Conservation (phyloP, 2,888 invertebrate species). For the Habrosyne pyritoides region DNA sequence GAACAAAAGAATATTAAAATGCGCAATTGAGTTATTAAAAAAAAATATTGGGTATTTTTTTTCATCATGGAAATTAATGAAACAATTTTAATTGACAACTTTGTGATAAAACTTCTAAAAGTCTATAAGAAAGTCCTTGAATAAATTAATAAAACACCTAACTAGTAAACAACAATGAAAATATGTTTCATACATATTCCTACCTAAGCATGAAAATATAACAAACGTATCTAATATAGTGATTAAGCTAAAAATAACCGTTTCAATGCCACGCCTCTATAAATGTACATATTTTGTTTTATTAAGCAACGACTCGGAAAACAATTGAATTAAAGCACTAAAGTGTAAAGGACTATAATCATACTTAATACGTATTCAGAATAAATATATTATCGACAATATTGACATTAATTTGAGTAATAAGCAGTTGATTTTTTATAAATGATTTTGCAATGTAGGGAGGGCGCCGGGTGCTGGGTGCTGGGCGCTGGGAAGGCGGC, state of each 20-base stretch:
- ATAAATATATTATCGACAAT: slow-evolving; percentile 21
- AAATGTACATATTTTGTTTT: slow-evolving; percentile 23
- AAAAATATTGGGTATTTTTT: too few relatives aligned
- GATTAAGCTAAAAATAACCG: slow-evolving; percentile 27
- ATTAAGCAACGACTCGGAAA: slow-evolving; percentile 19
- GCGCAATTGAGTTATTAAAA: too few relatives aligned
- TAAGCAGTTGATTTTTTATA: slow-evolving; percentile 62
- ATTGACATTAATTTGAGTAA: slow-evolving; percentile 44
- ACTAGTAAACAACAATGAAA: not conserved
- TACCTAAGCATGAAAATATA: slow-evolving; percentile 25
- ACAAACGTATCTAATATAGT: slow-evolving; percentile 31
- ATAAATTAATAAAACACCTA: too few relatives aligned
- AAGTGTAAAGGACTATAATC: not conserved
- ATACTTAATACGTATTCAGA: not conserved
- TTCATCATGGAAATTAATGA: too few relatives aligned
- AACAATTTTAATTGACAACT: too few relatives aligned
- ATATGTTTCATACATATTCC: slow-evolving; percentile 8
- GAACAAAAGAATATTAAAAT: too few relatives aligned
- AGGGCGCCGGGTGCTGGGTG: slow-evolving; percentile 81
- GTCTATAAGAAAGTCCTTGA: too few relatives aligned
- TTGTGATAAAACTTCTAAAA: too few relatives aligned
- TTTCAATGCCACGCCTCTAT: slow-evolving; percentile 37
- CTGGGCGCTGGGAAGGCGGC: slow-evolving; percentile 75
- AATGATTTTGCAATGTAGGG: slow-evolving; percentile 77
- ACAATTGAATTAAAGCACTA: not conserved